A percentile compares a stretch with the other conserved stretches of the same genome.
Evolutionary conservation across 2,113 vertebrate species (phyloP).

Genomic region (Nematolebias whitei): DNA sequence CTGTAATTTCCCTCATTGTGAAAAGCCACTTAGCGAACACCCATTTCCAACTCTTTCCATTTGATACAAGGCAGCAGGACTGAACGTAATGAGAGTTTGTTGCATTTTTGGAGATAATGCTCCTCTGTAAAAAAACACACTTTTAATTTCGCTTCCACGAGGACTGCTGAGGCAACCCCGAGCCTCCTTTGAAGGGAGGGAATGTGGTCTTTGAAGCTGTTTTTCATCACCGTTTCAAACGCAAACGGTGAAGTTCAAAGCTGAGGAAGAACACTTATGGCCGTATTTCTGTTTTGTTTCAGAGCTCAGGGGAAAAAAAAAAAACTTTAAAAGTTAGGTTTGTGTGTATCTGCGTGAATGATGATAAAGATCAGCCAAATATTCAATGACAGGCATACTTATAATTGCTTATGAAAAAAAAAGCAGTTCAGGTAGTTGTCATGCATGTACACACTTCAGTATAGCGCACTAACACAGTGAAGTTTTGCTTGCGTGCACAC

Average conservation of each 20-base stretch:
- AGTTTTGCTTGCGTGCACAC: not conserved
- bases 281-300: constrained; percentile 74
- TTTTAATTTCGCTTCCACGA: constrained; percentile 67
- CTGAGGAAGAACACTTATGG: constrained; percentile 65
- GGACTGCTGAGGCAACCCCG: constrained; percentile 69
- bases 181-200: constrained; percentile 77
- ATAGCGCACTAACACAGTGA: not conserved
- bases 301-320: constrained; percentile 37
- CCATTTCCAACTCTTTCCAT: constrained; percentile 62
- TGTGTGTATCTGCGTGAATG: constrained; percentile 14
- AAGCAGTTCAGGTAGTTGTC: constrained; percentile 17
- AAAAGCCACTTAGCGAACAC: constrained; percentile 57
- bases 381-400: constrained; percentile 50
- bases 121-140: constrained; percentile 66
- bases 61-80: constrained; percentile 44
- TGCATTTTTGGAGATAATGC: constrained; percentile 73
- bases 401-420: constrained; percentile 58
- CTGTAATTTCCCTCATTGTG: too few relatives aligned
- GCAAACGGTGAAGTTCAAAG: constrained; percentile 80
- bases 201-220: constrained; percentile 78
- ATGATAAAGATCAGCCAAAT: constrained; percentile 41
- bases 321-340: constrained; percentile 19
- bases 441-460: constrained; percentile 6
- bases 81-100: constrained; percentile 64
- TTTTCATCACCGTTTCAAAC: constrained; percentile 76